phyloP scores from a whole-genome alignment of 2,797 vertebrate species.

The Danionella dracula region DNA sequence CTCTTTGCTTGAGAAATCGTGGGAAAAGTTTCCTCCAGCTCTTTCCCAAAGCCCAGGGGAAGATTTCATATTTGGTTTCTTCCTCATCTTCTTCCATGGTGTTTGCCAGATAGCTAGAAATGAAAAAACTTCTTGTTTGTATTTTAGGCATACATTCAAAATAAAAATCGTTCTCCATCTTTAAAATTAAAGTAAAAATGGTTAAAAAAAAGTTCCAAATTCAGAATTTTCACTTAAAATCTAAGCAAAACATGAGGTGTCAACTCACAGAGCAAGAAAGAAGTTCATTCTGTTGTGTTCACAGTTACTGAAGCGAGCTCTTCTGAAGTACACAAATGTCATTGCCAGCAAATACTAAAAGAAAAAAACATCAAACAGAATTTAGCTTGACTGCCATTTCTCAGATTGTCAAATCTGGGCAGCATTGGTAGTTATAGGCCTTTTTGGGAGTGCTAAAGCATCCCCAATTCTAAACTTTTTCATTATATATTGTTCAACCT shows the following conservation, averaged over 20 bases:
- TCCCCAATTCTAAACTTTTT: no score
- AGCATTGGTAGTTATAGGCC: no score
- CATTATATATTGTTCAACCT: no score
- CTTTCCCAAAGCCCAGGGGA: constrained; percentile 92
- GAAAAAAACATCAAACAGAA: not conserved
- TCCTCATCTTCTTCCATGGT: constrained; percentile 97
- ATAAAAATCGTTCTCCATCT: no score
- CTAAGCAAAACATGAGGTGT: not conserved
- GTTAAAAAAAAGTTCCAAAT: no score
- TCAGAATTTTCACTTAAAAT: no score
- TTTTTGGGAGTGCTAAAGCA: no score
- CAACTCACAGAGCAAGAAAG: constrained; percentile 92
- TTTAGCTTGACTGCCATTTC: no score
- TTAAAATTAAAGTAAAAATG: no score
- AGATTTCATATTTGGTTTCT: constrained; percentile 91
- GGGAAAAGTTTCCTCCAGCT: constrained; percentile 85
- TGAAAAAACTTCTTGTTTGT: not conserved
- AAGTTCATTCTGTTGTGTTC: constrained; percentile 91
- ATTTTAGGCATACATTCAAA: no score
- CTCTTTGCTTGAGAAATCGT: constrained; percentile 82
- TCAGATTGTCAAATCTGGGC: no score
- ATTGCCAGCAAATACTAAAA: constrained; percentile 94
- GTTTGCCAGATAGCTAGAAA: constrained; percentile 87
- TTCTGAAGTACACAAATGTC: constrained; percentile 98
- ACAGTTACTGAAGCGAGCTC: constrained; percentile 77